phyloP scores from a whole-genome alignment of 2,888 invertebrate genomes.

The Hoplodrina ambigua region DNA sequence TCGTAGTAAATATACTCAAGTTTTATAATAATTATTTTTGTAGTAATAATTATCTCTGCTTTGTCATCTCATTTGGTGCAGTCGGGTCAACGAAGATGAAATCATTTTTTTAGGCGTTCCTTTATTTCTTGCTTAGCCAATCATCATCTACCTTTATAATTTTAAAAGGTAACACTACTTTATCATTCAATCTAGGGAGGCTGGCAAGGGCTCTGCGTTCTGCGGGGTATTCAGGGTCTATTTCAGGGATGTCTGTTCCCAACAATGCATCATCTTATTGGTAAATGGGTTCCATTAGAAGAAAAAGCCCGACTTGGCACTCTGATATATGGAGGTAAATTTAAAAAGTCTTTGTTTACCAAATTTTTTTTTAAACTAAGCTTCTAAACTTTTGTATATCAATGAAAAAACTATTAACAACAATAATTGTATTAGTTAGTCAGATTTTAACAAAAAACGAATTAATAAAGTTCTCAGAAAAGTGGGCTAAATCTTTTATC shows the following conservation, averaged over 20 bases:
- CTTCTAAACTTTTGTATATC: not conserved
- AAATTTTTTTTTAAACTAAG: not conserved
- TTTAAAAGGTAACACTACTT: not conserved
- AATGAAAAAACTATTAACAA: not conserved
- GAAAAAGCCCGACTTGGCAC: constrained; percentile 92
- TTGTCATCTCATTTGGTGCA: too few relatives aligned
- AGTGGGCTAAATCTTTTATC: not conserved
- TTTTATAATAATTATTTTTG: too few relatives aligned
- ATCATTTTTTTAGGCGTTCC: not conserved
- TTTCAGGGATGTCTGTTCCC: constrained; percentile 92
- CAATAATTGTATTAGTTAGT: too few relatives aligned
- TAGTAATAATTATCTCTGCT: too few relatives aligned
- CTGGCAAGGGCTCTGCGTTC: constrained; percentile 91
- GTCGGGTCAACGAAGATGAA: too few relatives aligned
- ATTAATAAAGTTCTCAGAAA: too few relatives aligned
- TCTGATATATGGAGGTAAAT: constrained; percentile 74
- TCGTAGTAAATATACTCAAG: too few relatives aligned
- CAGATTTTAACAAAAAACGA: too few relatives aligned
- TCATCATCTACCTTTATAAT: not conserved
- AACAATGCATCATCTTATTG: constrained; percentile 90
- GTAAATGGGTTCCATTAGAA: constrained; percentile 91
- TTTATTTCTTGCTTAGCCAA: not conserved
- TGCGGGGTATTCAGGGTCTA: constrained; percentile 91
- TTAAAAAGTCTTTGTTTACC: constrained; percentile 43
- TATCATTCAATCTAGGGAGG: constrained; percentile 79